Evolutionary conservation across 2,113 vertebrate genomes (phyloP), one percentile per base, ranked within the genome.

Genomic region (Ictidomys tridecemlineatus): DNA sequence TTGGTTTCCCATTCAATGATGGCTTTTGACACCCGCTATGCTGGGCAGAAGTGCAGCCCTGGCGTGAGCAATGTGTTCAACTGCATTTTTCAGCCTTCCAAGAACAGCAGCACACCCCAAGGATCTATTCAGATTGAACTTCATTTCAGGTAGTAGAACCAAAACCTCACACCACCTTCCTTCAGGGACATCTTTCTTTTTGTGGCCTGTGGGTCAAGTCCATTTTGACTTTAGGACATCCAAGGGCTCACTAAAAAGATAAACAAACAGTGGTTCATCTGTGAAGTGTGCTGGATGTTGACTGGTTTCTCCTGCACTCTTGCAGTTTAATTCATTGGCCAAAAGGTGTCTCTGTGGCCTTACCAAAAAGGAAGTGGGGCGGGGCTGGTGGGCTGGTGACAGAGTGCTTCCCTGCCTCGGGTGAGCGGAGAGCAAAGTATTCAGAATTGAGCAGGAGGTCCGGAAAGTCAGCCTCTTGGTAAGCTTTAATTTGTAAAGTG

Each of bases 1-100:
- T 95, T 99, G 98, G 99, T 99, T 77, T 99, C 99, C 84, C 99
- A 99, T 98, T 99, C 99, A 42, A 99, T 99, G 98, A 98, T 99
- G 99, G 99, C 99, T 0, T 99, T 99, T 80, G 99, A 99, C 98
- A 99, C 99, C 0, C 99, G 99, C 48, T 99, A 98, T 76, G 96
- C 97, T 0, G 98, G 97, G 8, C 98, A 97, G 63, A 98, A 97
- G 91, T 74, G 89, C 28, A 45, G 96, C 9, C 18, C 97, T 0
- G 93, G 95, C 48, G 28, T 58, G 10, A 98, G 97, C 2, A 99
- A 99, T 30, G 99, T 99, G 2, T 99, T 99, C 93, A 99, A 89
- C 87, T 99, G 99, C 94, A 99, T 99, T 97, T 99, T 99, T 42
- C 99, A 99, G 98, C 99, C 99, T 1, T 99, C 99, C 24, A 99